Base-by-base conservation (phyloP, 92 coral and sea anemone genomes). In the Heteractis magnifica region DNA sequence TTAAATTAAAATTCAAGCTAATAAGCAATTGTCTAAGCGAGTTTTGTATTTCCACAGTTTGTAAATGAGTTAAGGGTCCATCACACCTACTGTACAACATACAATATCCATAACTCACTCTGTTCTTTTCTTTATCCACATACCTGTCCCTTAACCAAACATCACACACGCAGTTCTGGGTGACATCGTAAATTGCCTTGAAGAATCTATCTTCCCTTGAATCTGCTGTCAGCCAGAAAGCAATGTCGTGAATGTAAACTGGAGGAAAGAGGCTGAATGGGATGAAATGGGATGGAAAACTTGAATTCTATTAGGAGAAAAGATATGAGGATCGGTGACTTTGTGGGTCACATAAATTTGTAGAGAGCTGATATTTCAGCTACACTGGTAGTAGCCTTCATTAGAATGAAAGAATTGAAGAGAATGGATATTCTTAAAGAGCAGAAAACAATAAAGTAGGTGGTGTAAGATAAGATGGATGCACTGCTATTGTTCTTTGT, bases 31-130 rank as follows among this genome's bases (percentile, higher is more conserved):
- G 87, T 75, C 99, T 90, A 0, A 96, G 82, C 59, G 81, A 58
- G 80, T 96, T 96, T 58, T 96, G 99, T 82, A 96, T 87, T 79
- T 94, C 85, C 19, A 96, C 97, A 51, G 91, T 93, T 65, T 96
- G 91, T 4, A 92, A 52, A 72, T 94, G 99, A 34, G 87, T 90
- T 72, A 96, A 83, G 49, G 99, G 94, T 19, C 96, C 94, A 83
- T 96, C 98, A 81, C 95, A 90, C 51, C 98, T 88, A n/a, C 97
- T 84, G 85, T 96, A 96, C 51, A 92, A 76, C 98, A 96, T 94
- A 3, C 96, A 96, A 79, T 94, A 96, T 86, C 90, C 92, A 59
- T 94, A 96, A 82, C 99, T 96, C 85, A 96, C 91, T 86, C 72
- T 81, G 34, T 88, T 86, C 23, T 82, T 91, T 51, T 84, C 92